A percentile compares a stretch with the other conserved stretches of the same genome.
Evolutionary conservation across 1,140 invertebrate species (phyloP).

Genomic region (Cydia pomonella): DNA sequence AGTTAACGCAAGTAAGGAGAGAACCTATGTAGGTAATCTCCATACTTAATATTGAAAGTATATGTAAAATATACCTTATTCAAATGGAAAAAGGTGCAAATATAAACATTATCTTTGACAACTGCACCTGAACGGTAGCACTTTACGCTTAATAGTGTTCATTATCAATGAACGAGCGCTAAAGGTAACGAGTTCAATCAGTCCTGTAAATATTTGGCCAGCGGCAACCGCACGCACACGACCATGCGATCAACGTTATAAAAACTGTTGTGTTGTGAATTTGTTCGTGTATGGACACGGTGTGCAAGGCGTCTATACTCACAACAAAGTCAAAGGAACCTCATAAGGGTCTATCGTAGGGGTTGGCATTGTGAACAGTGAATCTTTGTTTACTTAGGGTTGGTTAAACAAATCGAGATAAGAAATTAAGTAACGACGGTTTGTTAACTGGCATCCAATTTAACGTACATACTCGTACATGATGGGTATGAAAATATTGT

Average conservation of each 20-base stretch:
- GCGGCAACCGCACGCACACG: not conserved
- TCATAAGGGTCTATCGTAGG: not conserved
- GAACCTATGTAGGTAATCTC: no score
- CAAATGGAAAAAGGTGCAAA: not conserved
- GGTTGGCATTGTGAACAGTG: no score
- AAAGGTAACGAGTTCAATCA: constrained; percentile 22
- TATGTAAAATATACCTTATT: not conserved
- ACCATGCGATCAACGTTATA: not conserved
- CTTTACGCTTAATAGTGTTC: constrained; percentile 6
- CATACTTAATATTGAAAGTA: no score
- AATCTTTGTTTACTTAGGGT: no score
- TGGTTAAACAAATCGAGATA: not conserved
- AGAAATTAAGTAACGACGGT: not conserved
- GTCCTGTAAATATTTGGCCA: constrained; percentile 1
- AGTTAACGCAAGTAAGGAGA: no score
- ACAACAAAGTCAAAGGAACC: not conserved
- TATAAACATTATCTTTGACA: not conserved
- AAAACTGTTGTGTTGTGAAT: not conserved
- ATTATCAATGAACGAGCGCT: constrained; percentile 11
- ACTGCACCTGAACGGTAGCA: not conserved
- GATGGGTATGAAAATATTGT: not conserved
- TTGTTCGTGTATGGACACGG: not conserved
- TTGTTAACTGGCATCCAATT: not conserved
- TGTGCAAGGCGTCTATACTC: no score
- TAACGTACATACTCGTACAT: not conserved